A percentile compares a stretch with the other conserved stretches of the same genome.
Evolutionary conservation across 2,797 vertebrate species (phyloP).

Genomic region (Lutjanus campechanus): DNA sequence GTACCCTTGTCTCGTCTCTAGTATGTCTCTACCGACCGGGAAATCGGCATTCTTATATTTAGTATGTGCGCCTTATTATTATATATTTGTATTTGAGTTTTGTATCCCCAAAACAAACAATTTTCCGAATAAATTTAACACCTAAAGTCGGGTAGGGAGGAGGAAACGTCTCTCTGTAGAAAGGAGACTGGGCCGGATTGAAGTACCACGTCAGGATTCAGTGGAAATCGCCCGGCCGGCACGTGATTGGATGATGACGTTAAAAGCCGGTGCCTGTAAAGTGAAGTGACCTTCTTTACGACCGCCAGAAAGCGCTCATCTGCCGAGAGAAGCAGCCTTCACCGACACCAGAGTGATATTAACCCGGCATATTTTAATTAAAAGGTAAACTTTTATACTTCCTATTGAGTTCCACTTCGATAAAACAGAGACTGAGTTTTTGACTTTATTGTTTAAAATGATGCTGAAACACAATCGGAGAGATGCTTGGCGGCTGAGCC

Average conservation of each 20-base stretch:
- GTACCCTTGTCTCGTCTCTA: background rate
- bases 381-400: conserved; percentile 29
- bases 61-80: rapidly evolving
- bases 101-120: rapidly evolving
- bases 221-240: background rate
- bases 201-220: background rate
- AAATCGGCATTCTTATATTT: rapidly evolving
- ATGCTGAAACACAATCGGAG: background rate
- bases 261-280: conserved; percentile 68
- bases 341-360: background rate
- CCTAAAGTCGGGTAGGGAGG: rapidly evolving
- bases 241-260: conserved; percentile 73
- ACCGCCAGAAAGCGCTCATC: conserved; percentile 45
- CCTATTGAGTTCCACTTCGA: rapidly evolving
- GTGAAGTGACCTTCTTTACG: conserved; percentile 79
- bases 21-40: background rate
- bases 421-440: rapidly evolving
- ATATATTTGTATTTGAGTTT: background rate
- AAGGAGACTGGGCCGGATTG: background rate
- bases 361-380: background rate
- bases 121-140: rapidly evolving
- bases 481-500: background rate
- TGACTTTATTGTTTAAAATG: rapidly evolving
- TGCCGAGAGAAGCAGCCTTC: rapidly evolving
- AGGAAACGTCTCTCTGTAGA: rapidly evolving